Evolutionary conservation across 2,888 invertebrate genomes (phyloP).

Genomic region (Drosophila multiciliata): DNA sequence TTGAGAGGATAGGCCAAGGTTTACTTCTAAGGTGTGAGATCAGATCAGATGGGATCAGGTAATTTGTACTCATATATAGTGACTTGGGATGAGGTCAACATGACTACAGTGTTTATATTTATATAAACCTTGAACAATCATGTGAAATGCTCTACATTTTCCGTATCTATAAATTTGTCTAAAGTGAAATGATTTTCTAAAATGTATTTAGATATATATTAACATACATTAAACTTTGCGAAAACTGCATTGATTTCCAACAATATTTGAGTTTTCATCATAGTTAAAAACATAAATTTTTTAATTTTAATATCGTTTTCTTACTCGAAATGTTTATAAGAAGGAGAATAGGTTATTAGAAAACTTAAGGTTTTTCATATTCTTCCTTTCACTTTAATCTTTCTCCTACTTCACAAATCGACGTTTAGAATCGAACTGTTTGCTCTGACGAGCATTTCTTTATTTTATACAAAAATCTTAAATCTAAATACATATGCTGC

Average conservation of each 20-base stretch:
- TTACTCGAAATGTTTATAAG: neutral
- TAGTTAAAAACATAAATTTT: neutral
- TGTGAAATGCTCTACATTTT: neutral
- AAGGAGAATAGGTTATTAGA: accelerated
- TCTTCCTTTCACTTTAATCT: neutral
- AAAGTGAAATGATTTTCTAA: neutral
- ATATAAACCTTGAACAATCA: neutral
- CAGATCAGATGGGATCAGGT: slow-evolving; percentile 12
- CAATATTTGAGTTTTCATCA: neutral
- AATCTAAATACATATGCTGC: no score
- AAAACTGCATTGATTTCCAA: no score
- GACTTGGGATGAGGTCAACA: neutral
- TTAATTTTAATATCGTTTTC: neutral
- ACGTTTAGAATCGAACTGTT: no score
- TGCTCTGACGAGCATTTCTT: no score
- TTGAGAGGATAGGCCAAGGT: slow-evolving; percentile 62
- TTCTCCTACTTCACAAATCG: neutral
- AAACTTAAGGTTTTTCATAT: neutral
- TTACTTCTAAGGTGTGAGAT: slow-evolving; percentile 27
- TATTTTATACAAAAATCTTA: no score
- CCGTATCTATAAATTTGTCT: neutral
- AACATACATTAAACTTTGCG: no score
- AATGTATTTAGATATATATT: neutral
- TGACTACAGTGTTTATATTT: neutral
- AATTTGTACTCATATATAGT: no score